A percentile compares a stretch with the other conserved stretches of the same genome.
phyloP scores from a whole-genome alignment of 2,797 vertebrate species.

The Heterohyrax brucei region DNA sequence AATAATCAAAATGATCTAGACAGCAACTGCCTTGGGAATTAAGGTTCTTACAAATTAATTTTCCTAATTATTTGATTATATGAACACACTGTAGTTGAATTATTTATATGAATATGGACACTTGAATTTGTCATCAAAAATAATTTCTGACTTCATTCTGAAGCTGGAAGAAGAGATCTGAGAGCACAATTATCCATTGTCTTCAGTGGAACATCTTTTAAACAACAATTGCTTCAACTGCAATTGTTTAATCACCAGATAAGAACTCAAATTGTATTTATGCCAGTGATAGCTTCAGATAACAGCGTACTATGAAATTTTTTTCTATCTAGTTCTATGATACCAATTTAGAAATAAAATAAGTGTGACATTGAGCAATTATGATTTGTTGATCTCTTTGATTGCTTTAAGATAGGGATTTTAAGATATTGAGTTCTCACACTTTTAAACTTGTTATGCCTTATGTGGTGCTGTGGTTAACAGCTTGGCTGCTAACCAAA shows the following conservation, averaged over 20 bases:
- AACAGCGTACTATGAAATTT: slow-evolving; percentile 44
- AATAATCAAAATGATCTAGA: slow-evolving; percentile 50
- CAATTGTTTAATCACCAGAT: background rate
- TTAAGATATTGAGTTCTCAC: background rate
- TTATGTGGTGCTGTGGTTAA: no score
- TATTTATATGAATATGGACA: slow-evolving; percentile 46
- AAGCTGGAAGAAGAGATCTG: slow-evolving; percentile 14
- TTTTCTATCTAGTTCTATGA: background rate
- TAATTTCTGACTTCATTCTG: slow-evolving; percentile 61
- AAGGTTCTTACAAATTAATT: slow-evolving; percentile 23
- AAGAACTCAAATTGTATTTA: slow-evolving; percentile 58
- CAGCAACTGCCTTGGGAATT: slow-evolving; percentile 51
- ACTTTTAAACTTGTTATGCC: background rate
- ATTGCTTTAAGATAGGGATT: background rate
- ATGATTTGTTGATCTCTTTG: background rate
- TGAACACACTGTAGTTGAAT: slow-evolving; percentile 68
- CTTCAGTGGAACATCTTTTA: slow-evolving; percentile 49
- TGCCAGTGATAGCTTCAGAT: background rate
- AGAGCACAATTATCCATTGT: slow-evolving; percentile 43
- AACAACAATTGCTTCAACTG: slow-evolving; percentile 43
- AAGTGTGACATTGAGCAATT: slow-evolving; percentile 23
- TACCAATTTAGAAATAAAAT: slow-evolving; percentile 45
- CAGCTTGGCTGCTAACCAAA: no score
- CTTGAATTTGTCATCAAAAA: slow-evolving; percentile 47
- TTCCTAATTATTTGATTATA: slow-evolving; percentile 50